Evolutionary conservation across 2,888 invertebrate species (phyloP).

Genomic region (Trachelus iudaicus): DNA sequence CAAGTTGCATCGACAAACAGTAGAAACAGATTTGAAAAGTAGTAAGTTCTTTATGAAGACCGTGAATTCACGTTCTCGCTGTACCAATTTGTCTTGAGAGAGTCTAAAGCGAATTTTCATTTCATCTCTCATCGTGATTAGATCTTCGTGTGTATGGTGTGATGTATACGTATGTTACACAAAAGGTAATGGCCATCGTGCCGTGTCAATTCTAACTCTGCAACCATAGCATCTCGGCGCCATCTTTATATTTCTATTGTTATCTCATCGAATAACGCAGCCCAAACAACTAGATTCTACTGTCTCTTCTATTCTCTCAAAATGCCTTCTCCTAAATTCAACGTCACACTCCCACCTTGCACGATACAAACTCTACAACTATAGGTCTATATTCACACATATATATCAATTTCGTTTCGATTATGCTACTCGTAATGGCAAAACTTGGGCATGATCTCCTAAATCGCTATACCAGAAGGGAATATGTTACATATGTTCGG

Average conservation of each 20-base stretch:
- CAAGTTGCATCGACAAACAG: background rate
- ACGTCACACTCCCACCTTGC: background rate
- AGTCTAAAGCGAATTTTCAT: background rate
- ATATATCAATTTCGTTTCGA: constrained; percentile 38
- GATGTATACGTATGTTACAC: background rate
- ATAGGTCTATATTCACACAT: constrained; percentile 52
- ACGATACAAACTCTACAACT: constrained; percentile 47
- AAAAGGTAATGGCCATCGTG: background rate
- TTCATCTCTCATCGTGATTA: background rate
- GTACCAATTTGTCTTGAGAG: background rate
- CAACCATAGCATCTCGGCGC: background rate
- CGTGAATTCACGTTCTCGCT: background rate
- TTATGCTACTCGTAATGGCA: constrained; percentile 42
- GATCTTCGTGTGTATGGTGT: background rate
- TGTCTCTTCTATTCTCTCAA: background rate
- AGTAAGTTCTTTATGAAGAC: background rate
- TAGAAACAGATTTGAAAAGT: background rate
- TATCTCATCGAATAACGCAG: background rate
- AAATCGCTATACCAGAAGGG: constrained; percentile 27
- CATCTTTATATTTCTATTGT: background rate
- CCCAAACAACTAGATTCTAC: background rate
- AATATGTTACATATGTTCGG: constrained; percentile 48
- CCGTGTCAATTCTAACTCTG: background rate
- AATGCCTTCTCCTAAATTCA: background rate
- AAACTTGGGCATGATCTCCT: constrained; percentile 33